Evolutionary conservation across 2,797 vertebrate genomes (phyloP), one percentile per base, ranked within the genome.

Genomic region (Danio jaintianensis): DNA sequence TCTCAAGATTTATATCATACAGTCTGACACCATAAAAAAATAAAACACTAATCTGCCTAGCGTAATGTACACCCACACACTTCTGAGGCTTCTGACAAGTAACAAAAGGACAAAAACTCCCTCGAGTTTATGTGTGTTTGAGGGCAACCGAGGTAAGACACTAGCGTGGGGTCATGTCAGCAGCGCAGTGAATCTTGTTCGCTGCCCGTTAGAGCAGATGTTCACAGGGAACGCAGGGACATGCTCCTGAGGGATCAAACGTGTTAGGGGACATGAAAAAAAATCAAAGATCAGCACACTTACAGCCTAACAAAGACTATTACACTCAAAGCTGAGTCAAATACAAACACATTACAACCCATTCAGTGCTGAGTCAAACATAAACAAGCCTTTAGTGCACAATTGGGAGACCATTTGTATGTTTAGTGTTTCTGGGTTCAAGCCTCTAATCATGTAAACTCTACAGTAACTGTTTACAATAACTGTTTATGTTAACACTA

Each of bases 281-380:
- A 50, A 36, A 70, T 78, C 66, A 70, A 73, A 72, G 63, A 45
- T 13, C 64, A 71, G 16, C 45, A 52, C 38, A 73, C 63, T 72
- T 56, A 76, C n/a, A 52, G 20, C 29, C 53, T 75, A 50, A 67
- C 68, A 43, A 61, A 38, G 29, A 61, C 62, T 72, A 42, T 68
- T 75, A 75, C 79, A 67, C 77, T 83, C 56, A 62, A 8, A 45
- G 52, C 72, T 5, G 50, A 70, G 36, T 42, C 7, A 55, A 9
- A 76, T 38, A 66, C 52, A 63, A 6, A 48, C 50, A 66, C 42
- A 29, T 29, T 29, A 29, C 15, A 67, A 15, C 63, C 38, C 50
- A 61, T 18, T 69, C 55, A 38, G n/a, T 52, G 29, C 18, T 48
- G 18, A 43, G 16, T 42, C 16, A 11, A 40, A 8, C 45, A 69